Evolutionary conservation across 1,140 invertebrate genomes (phyloP), one percentile per base, ranked within the genome.

Genomic region (Melanaphis sacchari): DNA sequence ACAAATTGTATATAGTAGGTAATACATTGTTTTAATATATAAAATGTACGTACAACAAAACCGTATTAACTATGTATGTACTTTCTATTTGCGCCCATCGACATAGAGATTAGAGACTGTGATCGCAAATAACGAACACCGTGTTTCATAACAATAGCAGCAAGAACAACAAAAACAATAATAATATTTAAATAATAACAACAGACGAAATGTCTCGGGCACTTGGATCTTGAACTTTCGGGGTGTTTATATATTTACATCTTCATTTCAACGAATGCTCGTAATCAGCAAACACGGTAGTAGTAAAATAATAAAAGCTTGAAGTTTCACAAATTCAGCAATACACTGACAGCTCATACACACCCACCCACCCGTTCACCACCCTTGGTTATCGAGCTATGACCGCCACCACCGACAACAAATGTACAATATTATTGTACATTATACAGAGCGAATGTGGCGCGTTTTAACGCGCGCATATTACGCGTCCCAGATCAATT

Each of bases 401-500:
- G 52, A 31, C 41, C 43, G 4, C 24, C 49, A 2, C 87, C n/a
- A 21, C 43, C 22, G 84, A 2, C 24, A 38, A 22, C 43, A n/a
- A n/a, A n/a, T 4, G 87, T 87, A 49, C 31, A 22, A 76, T 76
- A 76, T 76, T 76, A 76, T 76, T 76, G 59, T 76, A 46, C n/a
- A 49, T 87, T 87, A 87, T 87, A 87, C 41, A 46, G 15, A 87
- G 41, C 21, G 85, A 46, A 15, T 46, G 18, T 46, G 40, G 46
- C 9, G n/a, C 22, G n/a, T 89, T 52, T 24, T 90, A 52, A 24
- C 52, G 89, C 49, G 49, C 54, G 90, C 41, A 26, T 18, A 40
- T 43, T 84, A n/a, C 59, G 59, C 59, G 91, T 91, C 91, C 91
- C 76, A 46, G 81, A 93, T 93, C 91, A 93, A 93, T 93, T 93